Conservation (phyloP, 2,888 invertebrate genomes). For the Scaptodrosophila latifasciaeformis region DNA sequence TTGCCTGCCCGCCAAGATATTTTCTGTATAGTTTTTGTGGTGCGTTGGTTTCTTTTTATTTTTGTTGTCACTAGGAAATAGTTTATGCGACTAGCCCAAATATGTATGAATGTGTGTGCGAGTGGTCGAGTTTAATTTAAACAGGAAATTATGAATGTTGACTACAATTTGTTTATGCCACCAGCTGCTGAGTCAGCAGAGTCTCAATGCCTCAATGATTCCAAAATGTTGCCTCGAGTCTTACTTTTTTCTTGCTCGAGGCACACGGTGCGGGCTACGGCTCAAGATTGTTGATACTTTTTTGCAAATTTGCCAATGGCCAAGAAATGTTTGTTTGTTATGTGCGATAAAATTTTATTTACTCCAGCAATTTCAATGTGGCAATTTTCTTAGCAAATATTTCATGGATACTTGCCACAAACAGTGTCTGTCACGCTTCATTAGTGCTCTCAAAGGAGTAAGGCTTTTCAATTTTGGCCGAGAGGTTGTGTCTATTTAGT, state of each 20-base stretch:
- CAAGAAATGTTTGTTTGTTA: slow-evolving; percentile 33
- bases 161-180: slow-evolving; percentile 69
- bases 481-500: slow-evolving; percentile 60
- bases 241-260: not conserved
- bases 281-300: slow-evolving; percentile 44
- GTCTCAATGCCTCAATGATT: slow-evolving; percentile 14
- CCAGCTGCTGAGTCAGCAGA: slow-evolving; percentile 63
- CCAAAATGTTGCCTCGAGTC: not conserved
- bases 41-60: slow-evolving; percentile 21
- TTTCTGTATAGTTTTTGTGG: slow-evolving; percentile 28
- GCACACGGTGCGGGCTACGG: slow-evolving; percentile 12
- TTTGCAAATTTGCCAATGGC: too few species aligned
- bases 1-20: slow-evolving; percentile 51
- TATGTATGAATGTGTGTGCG: too few species aligned
- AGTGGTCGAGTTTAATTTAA: slow-evolving; percentile 62
- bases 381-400: slow-evolving; percentile 63
- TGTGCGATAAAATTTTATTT: slow-evolving; percentile 57
- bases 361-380: slow-evolving; percentile 37
- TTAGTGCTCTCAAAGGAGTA: slow-evolving; percentile 35
- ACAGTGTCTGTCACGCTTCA: slow-evolving; percentile 59
- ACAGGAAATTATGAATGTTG: slow-evolving; percentile 65
- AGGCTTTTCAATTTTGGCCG: slow-evolving; percentile 24
- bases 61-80: slow-evolving; percentile 67
- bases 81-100: slow-evolving; percentile 56
- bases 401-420: slow-evolving; percentile 50